phyloP scores from a whole-genome alignment of 2,888 invertebrate genomes.

The Hofmannophila pseudospretella region DNA sequence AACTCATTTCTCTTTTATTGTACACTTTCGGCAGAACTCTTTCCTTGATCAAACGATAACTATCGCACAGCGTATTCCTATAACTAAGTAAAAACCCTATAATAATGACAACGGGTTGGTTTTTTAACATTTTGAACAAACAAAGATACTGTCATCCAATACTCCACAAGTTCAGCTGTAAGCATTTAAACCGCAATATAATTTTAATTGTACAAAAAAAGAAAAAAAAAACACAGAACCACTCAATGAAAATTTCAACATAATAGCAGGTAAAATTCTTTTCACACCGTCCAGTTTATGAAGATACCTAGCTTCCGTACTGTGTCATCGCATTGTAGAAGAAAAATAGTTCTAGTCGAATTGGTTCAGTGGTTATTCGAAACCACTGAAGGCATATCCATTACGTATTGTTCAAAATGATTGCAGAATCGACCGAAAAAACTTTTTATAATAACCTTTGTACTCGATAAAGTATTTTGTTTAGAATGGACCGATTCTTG shows the following conservation, averaged over 20 bases:
- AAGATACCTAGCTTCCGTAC: constrained; percentile 15
- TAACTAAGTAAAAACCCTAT: background rate
- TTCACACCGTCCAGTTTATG: constrained; percentile 18
- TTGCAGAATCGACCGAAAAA: constrained; percentile 51
- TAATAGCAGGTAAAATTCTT: constrained; percentile 44
- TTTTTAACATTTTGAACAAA: constrained; percentile 10
- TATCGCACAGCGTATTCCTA: background rate
- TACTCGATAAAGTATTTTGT: constrained; percentile 25
- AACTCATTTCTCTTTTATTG: background rate
- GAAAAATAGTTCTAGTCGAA: constrained; percentile 18
- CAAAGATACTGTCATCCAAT: constrained; percentile 54
- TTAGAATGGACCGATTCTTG: constrained; percentile 11
- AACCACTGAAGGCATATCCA: constrained; percentile 62
- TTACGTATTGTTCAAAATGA: constrained; percentile 60
- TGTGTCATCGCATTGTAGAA: constrained; percentile 6
- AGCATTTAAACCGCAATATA: constrained; percentile 44
- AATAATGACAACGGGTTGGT: constrained; percentile 20
- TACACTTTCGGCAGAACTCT: background rate
- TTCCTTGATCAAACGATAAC: background rate
- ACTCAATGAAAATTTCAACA: constrained; percentile 45
- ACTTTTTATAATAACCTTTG: constrained; percentile 48
- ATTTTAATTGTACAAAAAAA: constrained; percentile 48
- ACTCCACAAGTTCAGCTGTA: constrained; percentile 46
- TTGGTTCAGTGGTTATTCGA: constrained; percentile 42
- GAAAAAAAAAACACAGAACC: constrained; percentile 33